Conservation (phyloP, 2,797 vertebrate genomes). For the Scleropages formosus region DNA sequence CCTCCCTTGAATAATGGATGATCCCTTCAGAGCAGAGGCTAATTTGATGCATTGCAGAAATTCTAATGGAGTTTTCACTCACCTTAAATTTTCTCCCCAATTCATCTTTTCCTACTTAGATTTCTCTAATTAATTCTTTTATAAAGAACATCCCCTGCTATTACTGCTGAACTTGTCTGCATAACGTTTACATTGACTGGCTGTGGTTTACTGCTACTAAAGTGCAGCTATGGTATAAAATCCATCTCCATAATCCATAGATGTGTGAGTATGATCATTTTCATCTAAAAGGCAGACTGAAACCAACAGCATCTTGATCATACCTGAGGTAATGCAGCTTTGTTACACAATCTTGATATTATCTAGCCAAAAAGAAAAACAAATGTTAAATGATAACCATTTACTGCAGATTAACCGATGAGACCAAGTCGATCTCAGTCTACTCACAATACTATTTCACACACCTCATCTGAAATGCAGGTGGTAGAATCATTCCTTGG, state of each 20-base stretch:
- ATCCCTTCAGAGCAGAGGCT: constrained; percentile 30
- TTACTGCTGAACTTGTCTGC: not conserved
- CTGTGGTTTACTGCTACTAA: not conserved
- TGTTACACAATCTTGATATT: constrained; percentile 58
- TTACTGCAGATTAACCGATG: not conserved
- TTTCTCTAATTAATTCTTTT: not conserved
- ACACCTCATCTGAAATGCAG: not conserved
- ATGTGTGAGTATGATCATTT: not conserved
- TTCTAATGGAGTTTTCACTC: constrained; percentile 33
- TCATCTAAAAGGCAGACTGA: not conserved
- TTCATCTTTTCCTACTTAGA: not conserved
- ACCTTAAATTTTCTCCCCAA: constrained; percentile 22
- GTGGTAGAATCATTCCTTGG: not conserved
- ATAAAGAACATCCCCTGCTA: not conserved
- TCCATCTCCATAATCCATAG: not conserved
- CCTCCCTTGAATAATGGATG: constrained; percentile 46
- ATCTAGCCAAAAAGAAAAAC: constrained; percentile 54
- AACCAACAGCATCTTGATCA: not conserved
- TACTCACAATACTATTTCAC: not conserved
- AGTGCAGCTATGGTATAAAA: not conserved
- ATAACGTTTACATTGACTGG: not conserved
- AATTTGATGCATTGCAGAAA: constrained; percentile 34
- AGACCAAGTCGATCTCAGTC: not conserved
- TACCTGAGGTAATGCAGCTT: constrained; percentile 62
- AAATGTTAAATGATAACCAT: not conserved